Base-by-base conservation (phyloP, 2,113 vertebrate genomes). In the Lipophrys pholis region DNA sequence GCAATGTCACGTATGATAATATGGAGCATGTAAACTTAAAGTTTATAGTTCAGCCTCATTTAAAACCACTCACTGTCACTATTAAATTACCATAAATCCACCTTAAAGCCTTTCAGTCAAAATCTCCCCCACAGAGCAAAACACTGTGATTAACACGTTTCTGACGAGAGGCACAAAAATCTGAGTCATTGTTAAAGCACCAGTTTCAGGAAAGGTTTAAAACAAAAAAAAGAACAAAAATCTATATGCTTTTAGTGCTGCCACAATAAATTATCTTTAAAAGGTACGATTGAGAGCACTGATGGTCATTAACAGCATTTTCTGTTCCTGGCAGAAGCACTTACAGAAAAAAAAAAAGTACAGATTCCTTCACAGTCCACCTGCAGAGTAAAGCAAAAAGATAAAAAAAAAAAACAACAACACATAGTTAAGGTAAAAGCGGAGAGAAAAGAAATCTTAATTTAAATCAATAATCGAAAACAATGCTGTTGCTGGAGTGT, bases 261-360 rank as follows among this genome's bases (percentile, higher is more conserved):
- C 40, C 6, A 56, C 21, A 54, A 45, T 3, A 41, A 54, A 69
- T 40, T 2, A 53, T 57, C 14, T 72, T 46, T 1, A 53, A 76
- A 61, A 72, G 7, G 56, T 36, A 40, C 57, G 42, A 54, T 14
- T 63, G 12, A 11, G 6, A 61, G 50, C 11, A 30, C 21, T 45
- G 60, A 54, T 6, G 35, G 63, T 11, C 40, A 58, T 80, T 73
- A 61, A 41, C 14, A 71, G 42, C 3, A 15, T 55, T 14, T 45
- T 41, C 40, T 51, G 35, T 54, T 49, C 17, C 61, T 4, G 1
- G 60, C 39, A 53, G 21, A 71, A 49, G 39, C 14, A 54, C 42
- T 69, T 52, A 38, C 1, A 60, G 55, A 46, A 40, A 63, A 73
- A 63, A 9, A 30, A 30, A 30, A 30, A 71, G 56, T n/a, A 30